Conservation (phyloP, 2,888 invertebrate species). For the Perithous albicinctus region DNA sequence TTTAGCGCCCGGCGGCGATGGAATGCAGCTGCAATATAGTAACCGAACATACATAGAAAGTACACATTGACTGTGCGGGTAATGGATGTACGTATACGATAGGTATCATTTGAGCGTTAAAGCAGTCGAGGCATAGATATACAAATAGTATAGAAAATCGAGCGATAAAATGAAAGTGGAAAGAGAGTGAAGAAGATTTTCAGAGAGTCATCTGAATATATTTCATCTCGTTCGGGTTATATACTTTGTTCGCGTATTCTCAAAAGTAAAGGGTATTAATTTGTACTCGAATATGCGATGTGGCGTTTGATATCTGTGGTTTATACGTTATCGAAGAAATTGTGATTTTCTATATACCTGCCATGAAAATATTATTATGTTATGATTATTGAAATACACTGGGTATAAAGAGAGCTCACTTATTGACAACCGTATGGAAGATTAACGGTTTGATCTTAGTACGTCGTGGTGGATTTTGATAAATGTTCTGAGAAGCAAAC, state of each 20-base stretch:
- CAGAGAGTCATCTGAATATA: conserved; percentile 30
- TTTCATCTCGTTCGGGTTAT: conserved; percentile 42
- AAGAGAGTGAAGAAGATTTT: conserved; percentile 22
- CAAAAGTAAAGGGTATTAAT: conserved; percentile 57
- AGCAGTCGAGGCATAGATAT: conserved; percentile 51
- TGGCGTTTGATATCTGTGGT: conserved; percentile 25
- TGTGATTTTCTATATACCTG: conserved; percentile 8
- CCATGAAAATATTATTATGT: conserved; percentile 12
- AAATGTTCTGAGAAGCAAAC: conserved; percentile 24
- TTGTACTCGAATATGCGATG: conserved; percentile 41
- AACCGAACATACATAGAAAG: conserved; percentile 27
- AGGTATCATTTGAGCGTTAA: conserved; percentile 60
- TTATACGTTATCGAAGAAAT: conserved; percentile 15
- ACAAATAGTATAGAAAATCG: conserved; percentile 47
- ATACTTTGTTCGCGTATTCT: conserved; percentile 12
- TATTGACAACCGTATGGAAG: too few relatives aligned
- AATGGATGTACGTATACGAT: conserved; percentile 22
- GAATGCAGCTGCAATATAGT: conserved; percentile 47
- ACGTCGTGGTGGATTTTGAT: conserved; percentile 45
- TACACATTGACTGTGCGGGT: conserved; percentile 45
- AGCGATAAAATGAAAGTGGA: conserved; percentile 50
- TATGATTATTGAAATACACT: too few relatives aligned
- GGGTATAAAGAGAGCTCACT: too few relatives aligned
- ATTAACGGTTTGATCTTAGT: not conserved
- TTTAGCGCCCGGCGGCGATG: conserved; percentile 59